A percentile compares a stretch with the other conserved stretches of the same genome.
Conservation (phyloP, 2,113 vertebrate genomes). For the Gorsachius goisagi region DNA sequence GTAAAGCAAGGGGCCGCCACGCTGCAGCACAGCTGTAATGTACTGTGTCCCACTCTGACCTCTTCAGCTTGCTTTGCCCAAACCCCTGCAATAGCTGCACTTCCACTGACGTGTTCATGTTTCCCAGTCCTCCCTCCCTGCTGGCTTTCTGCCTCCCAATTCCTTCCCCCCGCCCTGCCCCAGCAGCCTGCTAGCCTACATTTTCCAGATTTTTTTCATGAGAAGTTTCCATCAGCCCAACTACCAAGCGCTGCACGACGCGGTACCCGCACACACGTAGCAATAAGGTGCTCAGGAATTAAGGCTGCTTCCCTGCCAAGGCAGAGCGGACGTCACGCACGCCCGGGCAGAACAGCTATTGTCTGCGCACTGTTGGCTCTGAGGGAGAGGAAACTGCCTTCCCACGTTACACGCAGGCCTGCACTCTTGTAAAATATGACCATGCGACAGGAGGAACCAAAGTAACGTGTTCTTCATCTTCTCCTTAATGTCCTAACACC, state of each 20-base stretch:
- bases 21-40: not conserved
- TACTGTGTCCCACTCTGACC: not conserved
- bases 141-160: not conserved
- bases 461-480: not conserved
- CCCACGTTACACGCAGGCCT: not conserved
- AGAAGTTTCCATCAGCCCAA: not conserved
- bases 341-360: not conserved
- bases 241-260: not conserved
- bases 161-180: not conserved
- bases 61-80: not conserved
- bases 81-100: rapidly evolving
- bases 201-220: not conserved
- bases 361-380: not conserved
- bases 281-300: not conserved
- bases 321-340: not conserved
- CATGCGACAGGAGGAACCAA: not conserved
- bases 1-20: not conserved
- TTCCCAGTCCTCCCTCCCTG: not conserved
- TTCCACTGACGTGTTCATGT: not conserved
- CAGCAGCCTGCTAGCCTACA: not conserved
- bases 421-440: not conserved
- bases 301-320: not conserved
- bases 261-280: rapidly evolving
- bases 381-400: not conserved
- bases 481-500: not conserved